Percentiles rank a stretch among this genome's conserved stretches.
Conservation (phyloP, 2,113 vertebrate genomes). For the Catharus bicknelli region DNA sequence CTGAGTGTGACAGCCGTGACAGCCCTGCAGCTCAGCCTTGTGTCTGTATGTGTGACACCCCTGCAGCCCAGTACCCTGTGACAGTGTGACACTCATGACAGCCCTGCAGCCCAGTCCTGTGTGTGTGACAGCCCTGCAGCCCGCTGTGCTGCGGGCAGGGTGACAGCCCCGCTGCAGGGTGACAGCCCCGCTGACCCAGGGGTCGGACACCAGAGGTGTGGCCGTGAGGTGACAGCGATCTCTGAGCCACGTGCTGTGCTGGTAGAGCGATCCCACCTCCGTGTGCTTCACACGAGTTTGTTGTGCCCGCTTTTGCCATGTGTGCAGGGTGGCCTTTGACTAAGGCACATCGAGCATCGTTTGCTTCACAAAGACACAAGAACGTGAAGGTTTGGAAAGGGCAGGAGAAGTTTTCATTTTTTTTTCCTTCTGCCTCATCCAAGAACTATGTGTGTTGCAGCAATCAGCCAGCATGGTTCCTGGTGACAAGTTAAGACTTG, state of each 20-base stretch:
- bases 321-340: not conserved
- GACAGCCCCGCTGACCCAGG: accelerated
- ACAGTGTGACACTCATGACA: no score
- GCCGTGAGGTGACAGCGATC: not conserved
- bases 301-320: accelerated
- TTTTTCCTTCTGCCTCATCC: not conserved
- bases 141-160: not conserved
- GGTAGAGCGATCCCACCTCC: not conserved
- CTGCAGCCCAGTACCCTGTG: not conserved
- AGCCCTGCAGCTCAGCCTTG: no score
- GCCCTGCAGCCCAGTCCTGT: no score
- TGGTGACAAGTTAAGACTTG: not conserved
- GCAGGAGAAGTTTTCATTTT: not conserved
- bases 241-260: accelerated
- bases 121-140: no score
- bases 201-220: not conserved
- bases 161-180: accelerated
- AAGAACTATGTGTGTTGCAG: not conserved
- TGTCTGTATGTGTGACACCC: not conserved
- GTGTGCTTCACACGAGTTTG: accelerated
- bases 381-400: not conserved
- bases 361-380: not conserved
- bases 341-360: not conserved
- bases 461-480: not conserved
- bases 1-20: no score